Conservation (phyloP, 2,797 vertebrate genomes). For the Fistularia commersonii region DNA sequence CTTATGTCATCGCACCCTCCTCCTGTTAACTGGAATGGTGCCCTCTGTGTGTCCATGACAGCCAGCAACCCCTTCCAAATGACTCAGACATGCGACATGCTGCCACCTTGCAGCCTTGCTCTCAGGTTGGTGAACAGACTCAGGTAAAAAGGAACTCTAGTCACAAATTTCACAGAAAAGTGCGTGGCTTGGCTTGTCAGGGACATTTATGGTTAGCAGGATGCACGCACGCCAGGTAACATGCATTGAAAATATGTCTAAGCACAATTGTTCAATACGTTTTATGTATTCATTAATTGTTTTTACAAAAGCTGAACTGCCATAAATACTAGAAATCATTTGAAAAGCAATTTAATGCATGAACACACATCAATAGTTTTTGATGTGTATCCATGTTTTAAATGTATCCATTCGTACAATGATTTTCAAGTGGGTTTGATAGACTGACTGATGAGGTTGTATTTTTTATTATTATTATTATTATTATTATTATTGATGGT, state of each 20-base stretch:
- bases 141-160: slow-evolving; percentile 5
- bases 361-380: too few relatives aligned
- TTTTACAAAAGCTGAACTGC: too few relatives aligned
- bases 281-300: too few relatives aligned
- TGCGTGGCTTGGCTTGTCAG: too few relatives aligned
- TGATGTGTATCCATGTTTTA: background rate
- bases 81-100: slow-evolving; percentile 35
- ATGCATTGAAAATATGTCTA: background rate
- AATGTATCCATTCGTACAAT: background rate
- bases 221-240: background rate
- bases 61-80: slow-evolving; percentile 38
- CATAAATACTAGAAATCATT: too few relatives aligned
- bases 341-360: too few relatives aligned
- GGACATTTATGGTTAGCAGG: too few relatives aligned
- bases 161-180: background rate
- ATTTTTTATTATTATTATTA: too few relatives aligned
- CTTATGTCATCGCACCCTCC: slow-evolving; percentile 67
- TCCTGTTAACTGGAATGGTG: slow-evolving; percentile 53
- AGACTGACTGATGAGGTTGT: too few relatives aligned
- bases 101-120: slow-evolving; percentile 26
- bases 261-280: too few relatives aligned
- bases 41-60: slow-evolving; percentile 58
- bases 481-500: too few relatives aligned
- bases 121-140: slow-evolving; percentile 13
- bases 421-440: too few relatives aligned